phyloP scores from a whole-genome alignment of 2,113 vertebrate species.

The Elanoides forficatus region DNA sequence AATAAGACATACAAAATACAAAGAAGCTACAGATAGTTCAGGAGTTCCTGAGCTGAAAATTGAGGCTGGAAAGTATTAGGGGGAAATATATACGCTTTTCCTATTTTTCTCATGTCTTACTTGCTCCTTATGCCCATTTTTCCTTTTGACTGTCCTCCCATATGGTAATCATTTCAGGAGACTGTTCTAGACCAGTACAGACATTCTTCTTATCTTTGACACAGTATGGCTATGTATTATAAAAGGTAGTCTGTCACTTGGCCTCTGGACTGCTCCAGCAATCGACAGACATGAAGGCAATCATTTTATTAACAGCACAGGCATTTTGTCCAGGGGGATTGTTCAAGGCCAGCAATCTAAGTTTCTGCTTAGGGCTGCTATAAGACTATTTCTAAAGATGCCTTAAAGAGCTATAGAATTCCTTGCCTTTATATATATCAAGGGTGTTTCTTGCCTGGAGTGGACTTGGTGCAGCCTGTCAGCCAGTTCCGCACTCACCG shows the following conservation, averaged over 20 bases:
- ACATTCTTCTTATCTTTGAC: background rate
- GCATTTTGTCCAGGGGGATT: background rate
- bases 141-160: background rate
- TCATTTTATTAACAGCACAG: background rate
- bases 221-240: background rate
- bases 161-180: background rate
- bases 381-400: background rate
- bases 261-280: background rate
- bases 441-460: background rate
- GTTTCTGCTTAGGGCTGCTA: background rate
- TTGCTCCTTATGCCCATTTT: background rate
- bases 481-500: no score
- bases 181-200: background rate
- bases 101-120: background rate
- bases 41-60: background rate
- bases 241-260: background rate
- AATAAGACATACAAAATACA: background rate
- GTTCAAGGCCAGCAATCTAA: background rate
- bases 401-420: background rate
- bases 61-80: slow-evolving; percentile 12
- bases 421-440: background rate
- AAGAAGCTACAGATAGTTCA: slow-evolving; percentile 27
- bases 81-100: background rate
- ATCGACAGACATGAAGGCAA: background rate
- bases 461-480: no score